A percentile compares a stretch with the other conserved stretches of the same genome.
Conservation (phyloP, 2,113 vertebrate genomes). For the Corapipo altera region DNA sequence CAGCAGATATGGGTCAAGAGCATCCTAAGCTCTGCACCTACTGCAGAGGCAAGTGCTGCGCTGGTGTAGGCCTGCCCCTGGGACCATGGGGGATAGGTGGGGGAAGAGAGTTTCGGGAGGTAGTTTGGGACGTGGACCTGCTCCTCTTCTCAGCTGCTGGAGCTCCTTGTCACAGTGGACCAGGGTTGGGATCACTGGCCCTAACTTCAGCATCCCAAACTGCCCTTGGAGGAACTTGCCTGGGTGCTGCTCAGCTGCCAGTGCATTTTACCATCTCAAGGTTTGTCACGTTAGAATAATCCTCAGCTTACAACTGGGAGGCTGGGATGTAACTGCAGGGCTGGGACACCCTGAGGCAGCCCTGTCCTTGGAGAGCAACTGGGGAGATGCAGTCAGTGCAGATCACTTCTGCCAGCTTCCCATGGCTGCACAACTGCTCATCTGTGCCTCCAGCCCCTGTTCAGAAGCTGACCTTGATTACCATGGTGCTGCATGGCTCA, state of each 20-base stretch:
- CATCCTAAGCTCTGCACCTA: background rate
- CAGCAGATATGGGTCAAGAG: background rate
- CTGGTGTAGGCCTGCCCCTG: background rate
- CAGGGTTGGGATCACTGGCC: background rate
- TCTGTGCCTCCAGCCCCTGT: background rate
- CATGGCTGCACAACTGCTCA: background rate
- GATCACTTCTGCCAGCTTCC: background rate
- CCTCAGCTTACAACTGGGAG: background rate
- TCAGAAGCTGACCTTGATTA: background rate
- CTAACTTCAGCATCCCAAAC: background rate
- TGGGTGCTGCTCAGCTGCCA: background rate
- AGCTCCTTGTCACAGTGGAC: background rate
- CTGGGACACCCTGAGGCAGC: background rate
- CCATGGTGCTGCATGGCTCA: rapidly evolving
- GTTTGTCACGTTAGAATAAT: background rate
- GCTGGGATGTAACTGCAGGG: background rate
- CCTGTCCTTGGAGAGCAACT: background rate
- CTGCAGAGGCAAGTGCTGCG: background rate
- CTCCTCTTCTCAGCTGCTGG: background rate
- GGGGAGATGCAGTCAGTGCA: background rate
- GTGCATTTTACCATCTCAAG: background rate
- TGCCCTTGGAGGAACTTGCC: background rate
- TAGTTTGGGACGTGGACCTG: background rate
- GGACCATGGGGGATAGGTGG: background rate
- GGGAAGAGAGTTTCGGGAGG: background rate